A percentile compares a stretch with the other conserved stretches of the same genome.
phyloP scores from a whole-genome alignment of 2,797 vertebrate genomes.

The Darevskia nairensis region DNA sequence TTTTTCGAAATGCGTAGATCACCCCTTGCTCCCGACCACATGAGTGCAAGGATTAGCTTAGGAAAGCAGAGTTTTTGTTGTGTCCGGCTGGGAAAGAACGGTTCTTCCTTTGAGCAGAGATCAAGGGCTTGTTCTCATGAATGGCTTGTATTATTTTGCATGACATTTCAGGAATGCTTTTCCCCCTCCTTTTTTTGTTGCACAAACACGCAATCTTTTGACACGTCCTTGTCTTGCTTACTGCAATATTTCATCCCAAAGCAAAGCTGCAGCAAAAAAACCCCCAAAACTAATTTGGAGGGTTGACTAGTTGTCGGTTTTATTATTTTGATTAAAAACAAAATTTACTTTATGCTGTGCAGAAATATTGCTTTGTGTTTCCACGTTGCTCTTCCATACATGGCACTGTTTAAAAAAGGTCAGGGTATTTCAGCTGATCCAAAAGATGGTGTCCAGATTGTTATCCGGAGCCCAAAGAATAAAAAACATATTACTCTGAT shows the following conservation, averaged over 20 bases:
- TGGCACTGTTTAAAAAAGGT: background rate
- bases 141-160: constrained; percentile 73
- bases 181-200: background rate
- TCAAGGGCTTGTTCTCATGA: constrained; percentile 69
- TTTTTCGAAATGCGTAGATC: background rate
- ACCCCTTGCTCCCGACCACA: constrained; percentile 48
- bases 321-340: background rate
- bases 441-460: background rate
- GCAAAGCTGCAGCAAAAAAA: constrained; percentile 20
- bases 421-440: background rate
- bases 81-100: constrained; percentile 74
- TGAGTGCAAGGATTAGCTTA: constrained; percentile 54
- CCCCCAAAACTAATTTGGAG: background rate
- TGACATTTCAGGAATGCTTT: constrained; percentile 58
- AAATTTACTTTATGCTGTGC: background rate
- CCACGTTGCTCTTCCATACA: background rate
- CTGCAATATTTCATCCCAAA: constrained; percentile 30
- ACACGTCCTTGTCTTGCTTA: constrained; percentile 55
- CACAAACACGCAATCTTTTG: background rate
- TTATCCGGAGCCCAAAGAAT: background rate
- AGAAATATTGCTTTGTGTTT: background rate
- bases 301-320: background rate
- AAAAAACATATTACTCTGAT: background rate
- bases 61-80: constrained; percentile 43
- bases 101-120: constrained; percentile 68